Base-by-base conservation (phyloP, 2,797 vertebrate species). In the Tarsius wallacei region DNA sequence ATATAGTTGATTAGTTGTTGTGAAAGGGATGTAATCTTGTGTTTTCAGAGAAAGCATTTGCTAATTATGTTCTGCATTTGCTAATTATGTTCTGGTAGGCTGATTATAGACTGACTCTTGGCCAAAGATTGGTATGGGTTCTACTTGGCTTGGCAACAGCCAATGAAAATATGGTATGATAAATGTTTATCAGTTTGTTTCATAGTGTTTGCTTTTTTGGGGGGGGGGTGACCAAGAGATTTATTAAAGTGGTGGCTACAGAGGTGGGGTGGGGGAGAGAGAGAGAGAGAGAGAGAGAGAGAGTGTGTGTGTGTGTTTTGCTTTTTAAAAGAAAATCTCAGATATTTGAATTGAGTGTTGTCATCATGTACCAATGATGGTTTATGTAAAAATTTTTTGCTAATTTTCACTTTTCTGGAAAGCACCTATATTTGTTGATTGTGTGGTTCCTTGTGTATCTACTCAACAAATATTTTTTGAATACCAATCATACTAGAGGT, bases 1-100 rank as follows among this genome's bases (percentile, higher is more conserved):
- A 88, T 94, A 36, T 33, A 74, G 47, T 64, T 92, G 84, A 96
- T 90, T 90, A 68, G 61, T 92, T 94, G 64, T 87, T 92, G 47
- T 87, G 88, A 91, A 90, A 96, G 24, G 71, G 51, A 26, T 86
- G 13, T 63, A 83, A 89, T 90, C 78, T 90, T 93, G 77, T 93
- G 90, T 78, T 87, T 96, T 86, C 87, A 86, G 74, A 95, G 84
- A 89, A 66, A 93, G 59, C 53, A 26, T 55, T 55, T 87, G 51
- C 53, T 94, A 85, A 88, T 93, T 96, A n/a, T 57, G 64, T 89
- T 84, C n/a, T 93, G 26, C 51, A 26, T 57, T 57, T 88, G 53
- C 53, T 94, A 86, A 87, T 93, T 96, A n/a, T 57, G 66, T 90
- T 85, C n/a, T 93, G 31, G 63, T 86, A 66, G 21, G 9, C 21